Evolutionary conservation across 2,888 invertebrate species (phyloP).

Genomic region (Sinodicranocentrus sp.): DNA sequence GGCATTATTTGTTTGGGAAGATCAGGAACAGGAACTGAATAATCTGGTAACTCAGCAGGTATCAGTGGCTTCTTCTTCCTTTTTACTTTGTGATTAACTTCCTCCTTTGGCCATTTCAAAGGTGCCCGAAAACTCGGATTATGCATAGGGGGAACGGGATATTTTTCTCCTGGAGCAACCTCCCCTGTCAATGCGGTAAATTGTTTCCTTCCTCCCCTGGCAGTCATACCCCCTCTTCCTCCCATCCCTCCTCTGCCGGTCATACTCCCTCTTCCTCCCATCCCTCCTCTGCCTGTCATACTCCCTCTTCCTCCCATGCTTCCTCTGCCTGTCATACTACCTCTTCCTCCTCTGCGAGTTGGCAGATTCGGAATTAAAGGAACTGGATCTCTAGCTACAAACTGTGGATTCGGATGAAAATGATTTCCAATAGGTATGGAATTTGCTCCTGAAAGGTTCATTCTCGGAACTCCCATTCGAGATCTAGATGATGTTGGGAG

Average conservation of each 20-base stretch:
- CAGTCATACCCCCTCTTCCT: neutral
- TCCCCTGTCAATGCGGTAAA: slow-evolving; percentile 54
- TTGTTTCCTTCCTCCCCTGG: slow-evolving; percentile 12
- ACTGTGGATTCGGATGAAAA: neutral
- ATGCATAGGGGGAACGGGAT: slow-evolving; percentile 54
- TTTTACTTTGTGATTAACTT: slow-evolving; percentile 41
- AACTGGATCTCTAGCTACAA: neutral
- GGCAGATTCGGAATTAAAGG: neutral
- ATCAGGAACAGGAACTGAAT: slow-evolving; percentile 60
- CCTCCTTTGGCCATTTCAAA: slow-evolving; percentile 48
- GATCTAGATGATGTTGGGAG: neutral
- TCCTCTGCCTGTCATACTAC: too few species aligned
- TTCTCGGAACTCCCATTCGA: neutral
- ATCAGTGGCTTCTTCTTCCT: slow-evolving; percentile 56
- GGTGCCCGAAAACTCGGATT: slow-evolving; percentile 61
- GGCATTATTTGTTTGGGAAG: slow-evolving; percentile 49
- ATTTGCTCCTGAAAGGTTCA: slow-evolving; percentile 27
- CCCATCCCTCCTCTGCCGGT: neutral
- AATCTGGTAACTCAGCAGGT: slow-evolving; percentile 63
- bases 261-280: too few species aligned
- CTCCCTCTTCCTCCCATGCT: too few species aligned
- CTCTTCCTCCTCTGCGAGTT: neutral
- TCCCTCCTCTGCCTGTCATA: too few species aligned
- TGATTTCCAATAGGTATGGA: slow-evolving; percentile 28
- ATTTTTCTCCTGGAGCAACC: slow-evolving; percentile 59